Percentiles rank a stretch among this genome's conserved stretches.
phyloP scores from a whole-genome alignment of 2,888 invertebrate genomes.

The Ectemnius continuus region DNA sequence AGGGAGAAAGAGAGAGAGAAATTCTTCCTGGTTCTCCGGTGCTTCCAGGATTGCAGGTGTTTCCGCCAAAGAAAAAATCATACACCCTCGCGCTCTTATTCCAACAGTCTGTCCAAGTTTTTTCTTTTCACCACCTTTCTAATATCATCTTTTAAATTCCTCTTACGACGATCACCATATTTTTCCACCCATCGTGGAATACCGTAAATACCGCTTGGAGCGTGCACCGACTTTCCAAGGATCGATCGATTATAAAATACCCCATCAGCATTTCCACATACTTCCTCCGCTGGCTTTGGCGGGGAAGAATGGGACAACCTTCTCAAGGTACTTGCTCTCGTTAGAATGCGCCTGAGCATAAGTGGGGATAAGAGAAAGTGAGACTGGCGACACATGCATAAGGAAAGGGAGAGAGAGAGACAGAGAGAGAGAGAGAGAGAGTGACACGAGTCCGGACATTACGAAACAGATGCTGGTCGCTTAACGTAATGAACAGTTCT shows the following conservation, averaged over 20 bases:
- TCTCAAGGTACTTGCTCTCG: neutral
- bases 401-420: no score
- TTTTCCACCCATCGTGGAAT: no score
- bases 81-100: constrained; percentile 12
- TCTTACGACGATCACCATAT: no score
- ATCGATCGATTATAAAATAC: no score
- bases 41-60: neutral
- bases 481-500: neutral
- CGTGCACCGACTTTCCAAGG: no score
- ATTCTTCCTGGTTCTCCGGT: neutral
- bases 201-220: no score
- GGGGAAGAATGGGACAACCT: neutral
- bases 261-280: no score
- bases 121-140: neutral
- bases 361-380: no score
- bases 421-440: no score
- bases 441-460: constrained; percentile 13
- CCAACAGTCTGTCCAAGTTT: neutral
- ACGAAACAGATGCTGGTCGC: constrained; percentile 12
- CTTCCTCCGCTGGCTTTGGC: no score
- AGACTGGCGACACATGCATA: no score
- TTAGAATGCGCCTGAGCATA: neutral
- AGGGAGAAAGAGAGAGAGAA: neutral
- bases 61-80: neutral
- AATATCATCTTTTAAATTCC: no score